Evolutionary conservation across 1,140 invertebrate genomes (phyloP).

Genomic region (Pemphigus obesinymphae): DNA sequence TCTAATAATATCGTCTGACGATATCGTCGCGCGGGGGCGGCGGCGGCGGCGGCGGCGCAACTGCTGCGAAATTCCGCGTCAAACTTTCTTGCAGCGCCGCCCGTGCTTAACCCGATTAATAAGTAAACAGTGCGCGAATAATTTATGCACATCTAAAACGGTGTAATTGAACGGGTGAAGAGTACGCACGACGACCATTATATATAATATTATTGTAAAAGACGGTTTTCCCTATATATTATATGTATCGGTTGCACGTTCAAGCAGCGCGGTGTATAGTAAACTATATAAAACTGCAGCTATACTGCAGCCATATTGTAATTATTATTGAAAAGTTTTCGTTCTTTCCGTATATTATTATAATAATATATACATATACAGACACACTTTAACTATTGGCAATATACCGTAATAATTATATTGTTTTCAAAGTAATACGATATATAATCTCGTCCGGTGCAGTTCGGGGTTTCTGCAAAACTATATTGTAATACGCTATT

Average conservation of each 20-base stretch:
- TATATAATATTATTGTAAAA: not conserved
- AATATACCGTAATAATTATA: too few species aligned
- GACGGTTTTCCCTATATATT: not conserved
- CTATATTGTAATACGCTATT: too few species aligned
- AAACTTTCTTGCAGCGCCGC: constrained; percentile 13
- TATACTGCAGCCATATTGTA: too few species aligned
- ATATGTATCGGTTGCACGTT: not conserved
- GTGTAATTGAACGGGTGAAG: constrained; percentile 31
- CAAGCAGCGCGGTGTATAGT: not conserved
- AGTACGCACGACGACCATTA: not conserved
- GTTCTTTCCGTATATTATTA: constrained; percentile 5
- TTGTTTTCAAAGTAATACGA: not conserved
- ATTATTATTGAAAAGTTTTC: constrained; percentile 27
- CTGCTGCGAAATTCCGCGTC: not conserved
- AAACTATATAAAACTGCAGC: too few species aligned
- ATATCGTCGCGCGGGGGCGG: too few species aligned
- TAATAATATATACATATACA: constrained; percentile 5
- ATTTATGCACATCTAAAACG: constrained; percentile 16
- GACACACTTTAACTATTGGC: too few species aligned
- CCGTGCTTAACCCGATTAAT: constrained; percentile 13
- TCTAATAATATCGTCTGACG: constrained; percentile 17
- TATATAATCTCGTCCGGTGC: too few species aligned
- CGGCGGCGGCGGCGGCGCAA: too few species aligned
- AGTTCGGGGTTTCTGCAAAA: too few species aligned
- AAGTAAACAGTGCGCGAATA: constrained; percentile 30